These are phyloP conservation scores for Drosophila greeni DNA, from an alignment of 2,888 invertebrate genomes.

Conservation along the genomic window DNA sequence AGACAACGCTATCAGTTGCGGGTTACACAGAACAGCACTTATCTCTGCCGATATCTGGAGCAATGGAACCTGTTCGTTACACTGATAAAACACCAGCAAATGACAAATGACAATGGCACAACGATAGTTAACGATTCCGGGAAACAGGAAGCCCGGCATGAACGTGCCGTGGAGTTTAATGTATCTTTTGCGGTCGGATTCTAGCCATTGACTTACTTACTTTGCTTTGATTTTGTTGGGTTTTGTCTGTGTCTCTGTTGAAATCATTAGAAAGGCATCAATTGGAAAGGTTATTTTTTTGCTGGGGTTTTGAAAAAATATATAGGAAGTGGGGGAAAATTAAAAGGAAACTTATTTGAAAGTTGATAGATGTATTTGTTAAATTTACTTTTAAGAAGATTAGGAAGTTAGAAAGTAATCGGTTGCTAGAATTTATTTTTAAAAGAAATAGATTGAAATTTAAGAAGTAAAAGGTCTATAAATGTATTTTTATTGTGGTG, in stretches of 20 bases:
- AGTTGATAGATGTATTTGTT: not conserved
- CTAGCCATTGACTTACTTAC: slow-evolving; percentile 1
- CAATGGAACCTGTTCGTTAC: slow-evolving; percentile 28
- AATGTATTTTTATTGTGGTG: not conserved
- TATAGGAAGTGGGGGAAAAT: not conserved
- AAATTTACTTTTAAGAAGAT: not conserved
- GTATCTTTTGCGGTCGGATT: slow-evolving; percentile 8
- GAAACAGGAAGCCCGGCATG: slow-evolving; percentile 23
- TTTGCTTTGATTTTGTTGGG: too few relatives aligned
- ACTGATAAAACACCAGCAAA: slow-evolving; percentile 16
- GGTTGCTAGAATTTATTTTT: not conserved
- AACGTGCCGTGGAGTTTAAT: slow-evolving; percentile 14
- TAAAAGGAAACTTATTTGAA: not conserved
- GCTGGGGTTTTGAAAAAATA: not conserved
- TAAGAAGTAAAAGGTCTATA: not conserved
- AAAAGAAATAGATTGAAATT: not conserved
- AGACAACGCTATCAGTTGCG: slow-evolving; percentile 25
- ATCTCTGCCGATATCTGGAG: slow-evolving; percentile 33
- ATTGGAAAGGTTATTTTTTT: not conserved
- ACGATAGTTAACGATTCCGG: slow-evolving; percentile 13
- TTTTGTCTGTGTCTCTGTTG: not conserved
- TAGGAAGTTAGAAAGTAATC: too few relatives aligned
- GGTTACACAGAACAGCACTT: slow-evolving; percentile 19
- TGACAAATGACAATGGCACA: slow-evolving; percentile 17
- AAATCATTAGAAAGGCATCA: slow-evolving; percentile 8